Percentiles rank a stretch among this genome's conserved stretches.
These are phyloP conservation scores for Calyptommatus sinebrachiatus DNA, from an alignment of 2,113 vertebrate genomes.

Conservation along the genomic window DNA sequence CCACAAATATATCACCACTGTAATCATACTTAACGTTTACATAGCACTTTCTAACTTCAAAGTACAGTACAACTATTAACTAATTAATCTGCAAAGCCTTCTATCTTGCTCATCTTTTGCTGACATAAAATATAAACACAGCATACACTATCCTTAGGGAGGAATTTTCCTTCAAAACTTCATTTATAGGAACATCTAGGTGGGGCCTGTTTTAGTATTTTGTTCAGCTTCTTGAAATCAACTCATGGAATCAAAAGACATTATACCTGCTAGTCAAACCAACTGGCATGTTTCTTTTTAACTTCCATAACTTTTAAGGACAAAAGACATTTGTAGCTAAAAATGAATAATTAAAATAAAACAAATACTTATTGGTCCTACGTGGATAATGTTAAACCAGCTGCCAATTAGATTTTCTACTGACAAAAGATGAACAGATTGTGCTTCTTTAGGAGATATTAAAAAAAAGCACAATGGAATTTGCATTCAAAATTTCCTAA, in stretches of 20 bases:
- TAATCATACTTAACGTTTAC: constrained; percentile 42
- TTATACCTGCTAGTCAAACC: neutral
- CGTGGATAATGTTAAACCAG: neutral
- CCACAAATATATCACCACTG: constrained; percentile 45
- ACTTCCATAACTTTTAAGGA: neutral
- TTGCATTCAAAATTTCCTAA: neutral
- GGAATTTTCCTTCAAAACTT: constrained; percentile 37
- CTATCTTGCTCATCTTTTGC: constrained; percentile 39
- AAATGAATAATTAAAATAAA: neutral
- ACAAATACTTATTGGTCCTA: neutral
- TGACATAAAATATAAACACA: constrained; percentile 47
- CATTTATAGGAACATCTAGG: constrained; percentile 8
- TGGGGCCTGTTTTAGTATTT: constrained; percentile 10
- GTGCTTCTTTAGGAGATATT: neutral
- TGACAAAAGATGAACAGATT: neutral
- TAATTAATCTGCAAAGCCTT: constrained; percentile 53
- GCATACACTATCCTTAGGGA: constrained; percentile 32
- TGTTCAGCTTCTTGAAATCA: constrained; percentile 2
- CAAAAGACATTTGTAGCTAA: neutral
- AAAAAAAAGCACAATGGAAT: constrained; percentile 1
- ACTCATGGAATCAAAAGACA: neutral
- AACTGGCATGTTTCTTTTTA: neutral
- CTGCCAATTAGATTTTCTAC: neutral
- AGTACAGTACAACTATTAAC: constrained; percentile 54
- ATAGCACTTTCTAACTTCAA: constrained; percentile 52